phyloP scores from a whole-genome alignment of 2,113 vertebrate species.

The Emydura subglobosa region DNA sequence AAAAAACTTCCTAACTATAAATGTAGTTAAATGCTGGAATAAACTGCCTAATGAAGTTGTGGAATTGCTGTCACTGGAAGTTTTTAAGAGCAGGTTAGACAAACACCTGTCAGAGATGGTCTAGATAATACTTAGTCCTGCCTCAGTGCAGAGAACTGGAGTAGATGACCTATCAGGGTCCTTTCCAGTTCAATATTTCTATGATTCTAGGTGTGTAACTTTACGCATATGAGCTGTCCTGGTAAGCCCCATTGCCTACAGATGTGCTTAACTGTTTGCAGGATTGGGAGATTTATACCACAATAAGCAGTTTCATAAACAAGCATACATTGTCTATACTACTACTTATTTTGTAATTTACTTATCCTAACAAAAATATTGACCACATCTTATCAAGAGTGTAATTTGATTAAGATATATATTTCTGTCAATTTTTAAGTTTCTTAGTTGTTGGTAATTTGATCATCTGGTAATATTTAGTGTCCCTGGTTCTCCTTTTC shows the following conservation, averaged over 20 bases:
- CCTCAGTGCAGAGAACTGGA: neutral
- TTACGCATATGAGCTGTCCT: neutral
- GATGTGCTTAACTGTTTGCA: neutral
- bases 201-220: neutral
- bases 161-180: neutral
- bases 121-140: neutral
- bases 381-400: neutral
- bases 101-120: neutral
- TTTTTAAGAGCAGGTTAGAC: neutral
- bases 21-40: neutral
- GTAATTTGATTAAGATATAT: neutral
- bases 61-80: neutral
- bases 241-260: neutral
- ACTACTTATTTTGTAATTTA: neutral
- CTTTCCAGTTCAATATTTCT: neutral
- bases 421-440: neutral
- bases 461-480: neutral
- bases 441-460: neutral
- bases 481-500: neutral
- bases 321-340: neutral
- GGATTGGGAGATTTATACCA: neutral
- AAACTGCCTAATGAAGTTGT: neutral
- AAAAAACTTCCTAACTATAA: neutral
- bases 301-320: neutral
- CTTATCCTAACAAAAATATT: neutral